A percentile compares a stretch with the other conserved stretches of the same genome.
Evolutionary conservation across 1,140 invertebrate genomes (phyloP).

Genomic region (Drosophila arawakana): DNA sequence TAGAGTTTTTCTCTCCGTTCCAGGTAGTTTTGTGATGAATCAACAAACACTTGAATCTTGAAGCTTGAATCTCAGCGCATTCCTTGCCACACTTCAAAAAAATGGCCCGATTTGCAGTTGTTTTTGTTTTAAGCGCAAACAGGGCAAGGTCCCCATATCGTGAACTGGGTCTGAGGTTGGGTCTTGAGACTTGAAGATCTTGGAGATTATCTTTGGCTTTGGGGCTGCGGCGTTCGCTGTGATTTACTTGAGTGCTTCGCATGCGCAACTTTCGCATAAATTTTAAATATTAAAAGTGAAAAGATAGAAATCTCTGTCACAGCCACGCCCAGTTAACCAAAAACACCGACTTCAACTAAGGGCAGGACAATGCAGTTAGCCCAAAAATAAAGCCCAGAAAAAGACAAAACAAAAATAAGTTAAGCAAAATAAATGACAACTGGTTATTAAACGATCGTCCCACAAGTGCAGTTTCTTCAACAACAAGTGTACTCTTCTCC

Average conservation of each 20-base stretch:
- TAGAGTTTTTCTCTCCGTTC: background rate
- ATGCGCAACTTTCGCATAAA: conserved; percentile 43
- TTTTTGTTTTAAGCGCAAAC: conserved; percentile 9
- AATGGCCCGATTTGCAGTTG: conserved; percentile 17
- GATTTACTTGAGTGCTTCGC: conserved; percentile 52
- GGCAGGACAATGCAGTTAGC: conserved; percentile 22
- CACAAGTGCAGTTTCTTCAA: conserved; percentile 38
- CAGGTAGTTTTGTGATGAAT: conserved; percentile 20
- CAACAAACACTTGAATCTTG: conserved; percentile 19
- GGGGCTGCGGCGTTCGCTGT: conserved; percentile 62
- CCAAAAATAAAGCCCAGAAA: conserved; percentile 2
- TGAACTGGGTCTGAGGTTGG: conserved; percentile 9
- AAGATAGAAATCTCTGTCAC: conserved; percentile 63
- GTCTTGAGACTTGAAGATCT: conserved; percentile 12
- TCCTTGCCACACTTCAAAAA: conserved; percentile 33
- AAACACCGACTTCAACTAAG: conserved; percentile 6
- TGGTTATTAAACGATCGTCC: conserved; percentile 29
- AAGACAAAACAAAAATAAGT: background rate
- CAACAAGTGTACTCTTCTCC: conserved; percentile 6
- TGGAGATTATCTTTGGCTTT: conserved; percentile 60
- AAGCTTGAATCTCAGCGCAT: conserved; percentile 2
- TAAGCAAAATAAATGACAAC: conserved; percentile 12
- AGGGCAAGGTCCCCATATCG: conserved; percentile 26
- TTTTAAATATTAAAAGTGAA: conserved; percentile 70
- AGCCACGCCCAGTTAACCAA: conserved; percentile 40